Percentiles rank a stretch among this genome's conserved stretches.
phyloP scores from a whole-genome alignment of 2,888 invertebrate genomes.

The Oxytorus armatus region DNA sequence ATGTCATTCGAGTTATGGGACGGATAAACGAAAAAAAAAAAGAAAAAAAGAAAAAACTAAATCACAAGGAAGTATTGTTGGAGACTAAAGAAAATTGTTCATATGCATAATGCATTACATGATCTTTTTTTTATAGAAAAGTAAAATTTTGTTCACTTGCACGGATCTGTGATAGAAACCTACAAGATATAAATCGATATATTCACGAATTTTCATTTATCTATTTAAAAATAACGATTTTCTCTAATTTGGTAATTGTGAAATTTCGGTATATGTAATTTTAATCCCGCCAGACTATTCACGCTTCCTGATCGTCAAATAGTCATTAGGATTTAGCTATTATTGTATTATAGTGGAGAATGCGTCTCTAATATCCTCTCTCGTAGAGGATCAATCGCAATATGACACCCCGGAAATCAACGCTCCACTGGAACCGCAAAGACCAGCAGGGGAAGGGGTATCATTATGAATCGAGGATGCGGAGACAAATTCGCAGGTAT shows the following conservation, averaged over 20 bases:
- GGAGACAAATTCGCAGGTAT: slow-evolving; percentile 52
- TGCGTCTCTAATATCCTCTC: slow-evolving; percentile 37
- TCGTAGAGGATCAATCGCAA: slow-evolving; percentile 55
- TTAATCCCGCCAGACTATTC: slow-evolving; percentile 5
- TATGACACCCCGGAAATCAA: slow-evolving; percentile 33
- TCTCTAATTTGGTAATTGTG: not conserved
- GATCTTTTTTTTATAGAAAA: too few species aligned
- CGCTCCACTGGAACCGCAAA: slow-evolving; percentile 9
- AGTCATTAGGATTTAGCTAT: slow-evolving; percentile 31
- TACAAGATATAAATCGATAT: too few species aligned
- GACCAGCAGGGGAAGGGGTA: not conserved
- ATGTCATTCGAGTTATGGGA: too few species aligned
- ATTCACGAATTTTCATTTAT: too few species aligned
- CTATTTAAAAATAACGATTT: not conserved
- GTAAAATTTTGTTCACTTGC: too few species aligned
- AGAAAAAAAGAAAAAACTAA: too few species aligned
- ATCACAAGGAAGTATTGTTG: too few species aligned
- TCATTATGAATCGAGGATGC: slow-evolving; percentile 52
- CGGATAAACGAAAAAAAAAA: too few species aligned
- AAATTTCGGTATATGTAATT: not conserved
- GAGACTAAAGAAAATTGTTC: too few species aligned
- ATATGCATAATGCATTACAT: too few species aligned
- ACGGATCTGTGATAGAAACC: too few species aligned
- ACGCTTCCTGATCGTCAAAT: slow-evolving; percentile 7
- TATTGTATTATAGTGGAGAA: not conserved